phyloP scores from a whole-genome alignment of 2,113 vertebrate species.

The Aptenodytes forsteri region DNA sequence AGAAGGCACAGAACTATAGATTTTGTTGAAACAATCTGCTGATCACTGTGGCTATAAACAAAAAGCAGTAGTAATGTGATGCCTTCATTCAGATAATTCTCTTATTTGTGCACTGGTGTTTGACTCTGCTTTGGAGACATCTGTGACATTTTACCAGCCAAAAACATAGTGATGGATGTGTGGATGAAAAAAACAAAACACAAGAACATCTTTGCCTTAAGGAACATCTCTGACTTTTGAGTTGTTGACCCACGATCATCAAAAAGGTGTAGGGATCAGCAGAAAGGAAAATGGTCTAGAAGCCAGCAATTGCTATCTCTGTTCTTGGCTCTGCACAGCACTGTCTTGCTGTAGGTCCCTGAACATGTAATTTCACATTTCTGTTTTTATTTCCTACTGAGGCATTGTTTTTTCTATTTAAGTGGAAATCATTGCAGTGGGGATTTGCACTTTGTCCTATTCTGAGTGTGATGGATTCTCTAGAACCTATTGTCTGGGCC shows the following conservation, averaged over 20 bases:
- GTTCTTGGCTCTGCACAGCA: background rate
- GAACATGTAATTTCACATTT: background rate
- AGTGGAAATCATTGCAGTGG: background rate
- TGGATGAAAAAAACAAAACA: background rate
- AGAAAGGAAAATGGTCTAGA: background rate
- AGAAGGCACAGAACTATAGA: background rate
- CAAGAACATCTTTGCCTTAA: background rate
- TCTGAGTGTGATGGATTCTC: conserved; percentile 17
- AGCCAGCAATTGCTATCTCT: background rate
- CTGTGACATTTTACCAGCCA: background rate
- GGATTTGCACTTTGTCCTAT: background rate
- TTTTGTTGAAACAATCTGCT: background rate
- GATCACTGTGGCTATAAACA: background rate
- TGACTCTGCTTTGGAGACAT: background rate
- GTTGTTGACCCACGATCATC: background rate
- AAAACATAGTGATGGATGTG: background rate
- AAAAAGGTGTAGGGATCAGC: background rate
- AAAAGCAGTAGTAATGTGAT: background rate
- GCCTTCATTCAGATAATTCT: background rate
- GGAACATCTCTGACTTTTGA: background rate
- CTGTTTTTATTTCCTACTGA: background rate
- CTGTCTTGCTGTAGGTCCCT: background rate
- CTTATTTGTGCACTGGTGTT: background rate
- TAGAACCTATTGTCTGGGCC: background rate
- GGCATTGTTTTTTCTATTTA: background rate